phyloP scores from a whole-genome alignment of 2,888 invertebrate genomes.

The Oxyteleia sp. region DNA sequence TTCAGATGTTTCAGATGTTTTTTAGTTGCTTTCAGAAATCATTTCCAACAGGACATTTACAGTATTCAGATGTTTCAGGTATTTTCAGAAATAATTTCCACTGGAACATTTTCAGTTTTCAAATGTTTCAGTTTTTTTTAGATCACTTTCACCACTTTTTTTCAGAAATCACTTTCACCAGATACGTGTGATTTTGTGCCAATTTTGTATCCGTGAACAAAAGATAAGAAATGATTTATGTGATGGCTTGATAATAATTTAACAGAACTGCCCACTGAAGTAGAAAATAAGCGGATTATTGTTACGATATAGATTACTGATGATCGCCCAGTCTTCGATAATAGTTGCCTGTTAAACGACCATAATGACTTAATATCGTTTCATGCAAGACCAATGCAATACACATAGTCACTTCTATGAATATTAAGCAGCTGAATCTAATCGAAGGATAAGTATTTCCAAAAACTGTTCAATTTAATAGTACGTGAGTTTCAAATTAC shows the following conservation, averaged over 20 bases:
- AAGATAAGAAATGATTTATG: neutral
- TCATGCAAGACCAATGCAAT: constrained; percentile 24
- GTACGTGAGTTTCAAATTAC: neutral
- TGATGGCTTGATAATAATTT: neutral
- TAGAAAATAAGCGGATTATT: constrained; percentile 39
- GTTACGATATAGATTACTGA: constrained; percentile 23
- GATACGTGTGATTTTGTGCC: too few relatives aligned
- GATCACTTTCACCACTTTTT: too few relatives aligned
- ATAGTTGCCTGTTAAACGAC: constrained; percentile 15
- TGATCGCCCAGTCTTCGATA: constrained; percentile 22
- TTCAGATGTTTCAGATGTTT: too few relatives aligned
- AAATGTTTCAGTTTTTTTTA: too few relatives aligned
- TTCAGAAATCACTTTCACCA: too few relatives aligned
- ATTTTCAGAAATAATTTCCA: too few relatives aligned
- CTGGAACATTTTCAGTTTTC: too few relatives aligned
- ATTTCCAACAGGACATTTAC: too few relatives aligned
- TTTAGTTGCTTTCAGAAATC: too few relatives aligned
- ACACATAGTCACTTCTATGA: constrained; percentile 75
- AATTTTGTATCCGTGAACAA: too few relatives aligned
- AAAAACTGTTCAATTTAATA: constrained; percentile 4
- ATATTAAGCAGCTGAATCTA: constrained; percentile 74
- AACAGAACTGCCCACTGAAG: constrained; percentile 9
- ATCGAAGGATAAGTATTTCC: neutral
- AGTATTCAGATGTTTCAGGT: too few relatives aligned
- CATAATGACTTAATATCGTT: constrained; percentile 33